Base-by-base conservation (phyloP, 1,140 invertebrate species). In the Lasioglossum albipes region DNA sequence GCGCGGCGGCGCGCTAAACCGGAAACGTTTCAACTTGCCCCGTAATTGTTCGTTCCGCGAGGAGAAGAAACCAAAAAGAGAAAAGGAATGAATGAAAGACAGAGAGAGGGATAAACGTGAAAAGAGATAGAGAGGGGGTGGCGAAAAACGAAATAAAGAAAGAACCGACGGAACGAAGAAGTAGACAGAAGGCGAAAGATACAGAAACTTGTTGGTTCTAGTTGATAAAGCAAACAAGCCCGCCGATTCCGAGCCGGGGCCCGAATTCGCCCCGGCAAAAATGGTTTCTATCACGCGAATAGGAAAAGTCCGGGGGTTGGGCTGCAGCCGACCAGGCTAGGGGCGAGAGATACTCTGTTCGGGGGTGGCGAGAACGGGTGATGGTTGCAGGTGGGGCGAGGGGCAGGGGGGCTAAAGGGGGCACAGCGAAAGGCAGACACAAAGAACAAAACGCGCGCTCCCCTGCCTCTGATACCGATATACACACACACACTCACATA, bases 261-360 rank as follows among this genome's bases (percentile, higher is more conserved):
- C 42, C 42, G 42, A 68, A 68, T 57, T 57, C 54, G 69, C 18
- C 36, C 49, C 69, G 27, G 13, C n/a, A 41, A 59, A 59, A 75
- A 80, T 74, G 81, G 27, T 86, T 79, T 54, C 62, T 76, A 85
- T 82, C 81, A 75, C 84, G 64, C 75, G 79, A 83, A 79, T 75
- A 83, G 84, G 75, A 68, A 57, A 64, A 77, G 61, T 54, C 22
- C 22, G 45, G 77, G 77, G 70, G 52, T 20, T 20, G 49, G 49
- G 12, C 12, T 16, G 13, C 64, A 36, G 20, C 20, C 54, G 82
- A 49, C 71, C 62, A 66, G 67, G 57, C 31, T 18, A n/a, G 13
- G 42, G 20, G 59, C 59, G 52, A 20, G 20, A 59, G 57, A n/a
- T 54, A 54, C 52, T 54, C 52, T 36, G 36, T 36, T 54, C 52